phyloP scores from a whole-genome alignment of 1,140 invertebrate species.

The Sycophila sp. region DNA sequence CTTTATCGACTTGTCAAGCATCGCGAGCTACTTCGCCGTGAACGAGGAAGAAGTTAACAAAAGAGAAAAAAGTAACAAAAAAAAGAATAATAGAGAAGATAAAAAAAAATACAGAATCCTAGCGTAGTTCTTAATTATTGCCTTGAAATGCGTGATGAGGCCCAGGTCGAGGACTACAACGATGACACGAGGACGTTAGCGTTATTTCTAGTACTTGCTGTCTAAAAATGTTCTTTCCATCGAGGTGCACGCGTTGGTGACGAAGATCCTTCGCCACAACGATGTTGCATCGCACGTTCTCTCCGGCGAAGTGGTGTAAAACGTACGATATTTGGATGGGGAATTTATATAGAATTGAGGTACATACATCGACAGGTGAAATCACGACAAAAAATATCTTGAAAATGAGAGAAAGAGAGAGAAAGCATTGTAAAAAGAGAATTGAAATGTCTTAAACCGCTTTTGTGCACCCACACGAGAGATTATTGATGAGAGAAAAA shows the following conservation, averaged over 20 bases:
- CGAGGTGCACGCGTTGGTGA: neutral
- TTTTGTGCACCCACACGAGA: constrained; percentile 43
- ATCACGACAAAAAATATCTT: constrained; percentile 11
- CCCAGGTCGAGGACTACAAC: constrained; percentile 8
- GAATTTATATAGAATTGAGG: no score
- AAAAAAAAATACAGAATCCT: constrained; percentile 17
- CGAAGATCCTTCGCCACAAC: neutral
- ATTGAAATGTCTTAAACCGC: constrained; percentile 34
- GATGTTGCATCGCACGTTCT: constrained; percentile 2
- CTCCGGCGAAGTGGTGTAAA: constrained; percentile 32
- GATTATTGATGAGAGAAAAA: constrained; percentile 35
- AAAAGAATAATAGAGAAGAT: constrained; percentile 21
- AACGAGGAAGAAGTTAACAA: constrained; percentile 2
- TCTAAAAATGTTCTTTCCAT: constrained; percentile 24
- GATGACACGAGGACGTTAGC: constrained; percentile 15
- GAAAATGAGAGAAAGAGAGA: constrained; percentile 24
- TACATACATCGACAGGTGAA: no score
- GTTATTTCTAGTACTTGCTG: constrained; percentile 33
- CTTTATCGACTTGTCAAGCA: constrained; percentile 34
- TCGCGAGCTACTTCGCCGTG: neutral
- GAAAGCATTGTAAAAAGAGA: constrained; percentile 41
- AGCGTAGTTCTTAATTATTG: constrained; percentile 29
- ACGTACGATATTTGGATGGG: no score
- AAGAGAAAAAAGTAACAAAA: no score
- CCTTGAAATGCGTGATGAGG: constrained; percentile 27